phyloP scores from a whole-genome alignment of 2,888 invertebrate species.

The Ferdinandea cuprea region DNA sequence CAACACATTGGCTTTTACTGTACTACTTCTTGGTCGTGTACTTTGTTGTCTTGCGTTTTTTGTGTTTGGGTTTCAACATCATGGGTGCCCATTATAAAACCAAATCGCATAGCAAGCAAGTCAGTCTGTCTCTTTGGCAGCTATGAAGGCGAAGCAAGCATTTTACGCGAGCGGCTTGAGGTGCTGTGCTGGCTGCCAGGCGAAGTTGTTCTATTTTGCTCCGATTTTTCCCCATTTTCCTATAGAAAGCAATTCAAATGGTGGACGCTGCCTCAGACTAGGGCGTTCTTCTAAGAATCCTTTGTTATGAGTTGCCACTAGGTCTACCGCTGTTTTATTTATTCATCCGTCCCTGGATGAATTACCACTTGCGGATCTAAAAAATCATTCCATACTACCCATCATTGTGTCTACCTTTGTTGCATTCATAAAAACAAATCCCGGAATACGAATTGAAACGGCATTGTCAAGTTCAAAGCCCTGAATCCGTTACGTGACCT shows the following conservation, averaged over 20 bases:
- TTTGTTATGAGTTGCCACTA: no score
- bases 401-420: constrained; percentile 17
- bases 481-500: constrained; percentile 74
- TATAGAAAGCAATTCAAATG: no score
- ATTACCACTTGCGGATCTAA: constrained; percentile 21
- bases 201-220: background rate
- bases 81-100: constrained; percentile 42
- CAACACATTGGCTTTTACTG: constrained; percentile 30
- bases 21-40: constrained; percentile 20
- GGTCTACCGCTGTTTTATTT: no score
- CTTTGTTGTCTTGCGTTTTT: background rate
- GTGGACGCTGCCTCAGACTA: no score
- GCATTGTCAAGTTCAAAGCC: constrained; percentile 74
- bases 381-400: constrained; percentile 47
- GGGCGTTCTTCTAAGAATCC: no score
- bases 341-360: background rate
- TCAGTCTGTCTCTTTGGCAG: constrained; percentile 1
- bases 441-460: constrained; percentile 61
- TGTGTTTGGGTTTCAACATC: constrained; percentile 7
- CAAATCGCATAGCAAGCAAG: constrained; percentile 37
- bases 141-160: constrained; percentile 8
- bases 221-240: no score
- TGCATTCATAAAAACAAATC: constrained; percentile 58
- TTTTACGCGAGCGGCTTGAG: constrained; percentile 29
- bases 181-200: background rate